Percentiles rank a stretch among this genome's conserved stretches.
Conservation (phyloP, 2,888 invertebrate genomes). For the Ferrisia virgata region DNA sequence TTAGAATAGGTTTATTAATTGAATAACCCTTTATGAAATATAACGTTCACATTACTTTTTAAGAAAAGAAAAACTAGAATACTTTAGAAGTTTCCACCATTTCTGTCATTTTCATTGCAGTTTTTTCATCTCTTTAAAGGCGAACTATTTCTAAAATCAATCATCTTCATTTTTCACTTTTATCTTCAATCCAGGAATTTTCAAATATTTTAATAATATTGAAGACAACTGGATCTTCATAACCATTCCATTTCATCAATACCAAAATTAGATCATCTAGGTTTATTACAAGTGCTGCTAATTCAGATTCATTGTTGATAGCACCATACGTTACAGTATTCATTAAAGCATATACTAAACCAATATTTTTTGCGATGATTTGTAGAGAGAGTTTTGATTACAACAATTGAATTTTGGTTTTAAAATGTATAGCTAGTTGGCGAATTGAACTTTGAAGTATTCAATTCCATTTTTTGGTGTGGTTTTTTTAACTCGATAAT, state of each 20-base stretch:
- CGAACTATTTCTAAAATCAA: constrained; percentile 15
- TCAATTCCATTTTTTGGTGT: neutral
- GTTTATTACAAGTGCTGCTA: neutral
- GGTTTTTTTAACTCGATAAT: neutral
- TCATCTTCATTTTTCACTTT: neutral
- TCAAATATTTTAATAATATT: neutral
- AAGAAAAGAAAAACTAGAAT: too few species aligned
- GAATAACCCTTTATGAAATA: too few species aligned
- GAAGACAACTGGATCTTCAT: neutral
- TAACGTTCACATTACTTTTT: too few species aligned
- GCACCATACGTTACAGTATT: neutral
- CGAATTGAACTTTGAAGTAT: neutral
- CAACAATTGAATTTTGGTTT: neutral
- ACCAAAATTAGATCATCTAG: neutral
- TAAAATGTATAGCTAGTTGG: neutral
- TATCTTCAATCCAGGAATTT: neutral
- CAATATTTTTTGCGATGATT: neutral
- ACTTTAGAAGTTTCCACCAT: too few species aligned
- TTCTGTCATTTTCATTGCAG: too few species aligned
- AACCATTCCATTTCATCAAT: neutral
- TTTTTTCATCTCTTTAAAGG: too few species aligned
- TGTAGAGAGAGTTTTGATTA: neutral
- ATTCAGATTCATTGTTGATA: neutral
- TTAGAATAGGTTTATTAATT: too few species aligned
- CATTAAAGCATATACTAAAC: neutral